These are phyloP conservation scores for Syrmaticus mikado DNA, from an alignment of 2,113 vertebrate species.

Conservation along the genomic window DNA sequence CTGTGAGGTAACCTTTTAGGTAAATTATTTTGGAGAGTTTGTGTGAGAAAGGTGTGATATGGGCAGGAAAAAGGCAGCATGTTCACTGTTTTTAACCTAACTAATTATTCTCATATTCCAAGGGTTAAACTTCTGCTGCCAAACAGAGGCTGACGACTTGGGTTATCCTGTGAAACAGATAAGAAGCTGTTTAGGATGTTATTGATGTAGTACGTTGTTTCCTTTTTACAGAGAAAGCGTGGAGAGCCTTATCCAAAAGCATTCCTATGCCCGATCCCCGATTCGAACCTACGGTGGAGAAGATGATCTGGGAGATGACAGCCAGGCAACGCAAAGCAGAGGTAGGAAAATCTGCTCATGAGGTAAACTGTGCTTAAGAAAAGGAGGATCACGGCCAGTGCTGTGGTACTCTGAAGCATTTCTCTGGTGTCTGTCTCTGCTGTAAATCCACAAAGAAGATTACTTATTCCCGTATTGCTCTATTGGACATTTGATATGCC, in stretches of 20 bases:
- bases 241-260: slow-evolving; percentile 98
- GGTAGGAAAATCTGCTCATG: slow-evolving; percentile 75
- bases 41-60: not conserved
- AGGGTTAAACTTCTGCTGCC: not conserved
- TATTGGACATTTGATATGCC: not conserved
- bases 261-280: slow-evolving; percentile 97
- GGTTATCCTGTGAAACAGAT: not conserved
- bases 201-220: not conserved
- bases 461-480: not conserved
- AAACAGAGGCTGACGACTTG: not conserved
- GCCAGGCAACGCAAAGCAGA: slow-evolving; percentile 85
- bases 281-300: slow-evolving; percentile 95
- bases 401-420: not conserved
- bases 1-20: not conserved
- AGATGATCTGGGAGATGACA: slow-evolving; percentile 94
- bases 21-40: not conserved
- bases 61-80: not conserved
- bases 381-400: not conserved
- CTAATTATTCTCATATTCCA: not conserved
- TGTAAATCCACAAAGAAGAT: not conserved
- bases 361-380: not conserved
- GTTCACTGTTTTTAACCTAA: not conserved
- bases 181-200: not conserved
- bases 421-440: not conserved
- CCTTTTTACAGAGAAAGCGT: slow-evolving; percentile 91